These are phyloP conservation scores for Orthosia gracilis DNA, from an alignment of 2,888 invertebrate genomes.

Conservation along the genomic window DNA sequence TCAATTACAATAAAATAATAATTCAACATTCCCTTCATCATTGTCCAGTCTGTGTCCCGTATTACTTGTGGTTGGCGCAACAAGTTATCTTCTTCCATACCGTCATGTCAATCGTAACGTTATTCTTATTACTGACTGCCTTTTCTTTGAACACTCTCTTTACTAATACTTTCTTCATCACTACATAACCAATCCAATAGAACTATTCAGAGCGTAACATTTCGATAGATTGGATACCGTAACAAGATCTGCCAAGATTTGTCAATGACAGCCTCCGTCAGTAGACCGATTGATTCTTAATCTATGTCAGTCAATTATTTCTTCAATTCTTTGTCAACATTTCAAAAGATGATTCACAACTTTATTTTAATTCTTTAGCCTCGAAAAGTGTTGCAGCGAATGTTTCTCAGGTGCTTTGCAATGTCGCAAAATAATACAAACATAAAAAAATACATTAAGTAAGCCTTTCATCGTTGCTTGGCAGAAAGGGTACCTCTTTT, in stretches of 20 bases:
- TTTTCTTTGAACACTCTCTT: too few relatives aligned
- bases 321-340: conserved; percentile 11
- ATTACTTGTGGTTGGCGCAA: too few relatives aligned
- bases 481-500: too few relatives aligned
- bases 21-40: not conserved
- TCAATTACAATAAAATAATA: not conserved
- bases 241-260: conserved; percentile 22
- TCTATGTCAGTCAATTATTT: conserved; percentile 2
- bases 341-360: conserved; percentile 19
- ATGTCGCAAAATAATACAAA: not conserved
- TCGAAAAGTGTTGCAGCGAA: conserved; percentile 10
- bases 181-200: not conserved
- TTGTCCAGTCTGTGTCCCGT: too few relatives aligned
- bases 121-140: too few relatives aligned
- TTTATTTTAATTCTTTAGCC: conserved; percentile 21
- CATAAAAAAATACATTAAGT: too few relatives aligned
- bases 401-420: not conserved
- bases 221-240: conserved; percentile 5
- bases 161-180: not conserved
- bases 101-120: too few relatives aligned
- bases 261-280: conserved; percentile 23
- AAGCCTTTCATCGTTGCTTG: too few relatives aligned
- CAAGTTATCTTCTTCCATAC: too few relatives aligned
- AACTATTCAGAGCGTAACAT: conserved; percentile 34
- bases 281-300: conserved; percentile 10